Evolutionary conservation across 2,888 invertebrate genomes (phyloP), one percentile per base, ranked within the genome.

Genomic region (Arge pagana): DNA sequence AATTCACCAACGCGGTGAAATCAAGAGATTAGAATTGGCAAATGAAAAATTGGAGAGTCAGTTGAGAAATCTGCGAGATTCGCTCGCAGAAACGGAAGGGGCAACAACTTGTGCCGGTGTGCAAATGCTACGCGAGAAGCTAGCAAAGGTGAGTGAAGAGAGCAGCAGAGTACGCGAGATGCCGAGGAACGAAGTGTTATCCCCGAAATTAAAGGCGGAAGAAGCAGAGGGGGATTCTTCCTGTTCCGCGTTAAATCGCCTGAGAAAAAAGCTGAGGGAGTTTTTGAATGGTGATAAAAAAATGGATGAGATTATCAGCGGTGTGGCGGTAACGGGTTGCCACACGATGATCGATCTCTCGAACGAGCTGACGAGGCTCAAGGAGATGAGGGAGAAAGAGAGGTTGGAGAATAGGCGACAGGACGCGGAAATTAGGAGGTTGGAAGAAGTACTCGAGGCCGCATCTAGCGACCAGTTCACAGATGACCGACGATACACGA

Each of bases 331-430:
- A 37, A 63, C 58, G 35, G 53, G 61, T 16, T 57, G 63, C 18
- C 56, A 56, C 8, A 62, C 62, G 5, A 54, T 70, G 3, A 56
- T 58, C 13, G 52, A 58, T 36, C 43, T 70, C 16, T 63, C 63
- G 11, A 53, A 60, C 21, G 61, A 65, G 30, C 53, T 66, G 4
- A 56, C 61, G 15, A 63, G 42, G 21, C 41, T 53, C 11, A 60
- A 54, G 30, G 57, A 57, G n/a, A 50, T 48, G 3, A 24, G 64
- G 6, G 49, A 57, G n/a, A 39, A 36, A 1, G 59, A 55, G 3
- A 57, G 45, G 10, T n/a, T 53, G 15, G 56, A 16, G 13, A 64
- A 65, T 33, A 52, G 49, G 11, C 41, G 23, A 4, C 28, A 60
- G 8, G 43, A 52, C 8, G 10, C 21, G 7, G 60, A 63, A 40